Evolutionary conservation across 2,888 invertebrate genomes (phyloP), one percentile per base, ranked within the genome.

Genomic region (Drosophila picticornis): DNA sequence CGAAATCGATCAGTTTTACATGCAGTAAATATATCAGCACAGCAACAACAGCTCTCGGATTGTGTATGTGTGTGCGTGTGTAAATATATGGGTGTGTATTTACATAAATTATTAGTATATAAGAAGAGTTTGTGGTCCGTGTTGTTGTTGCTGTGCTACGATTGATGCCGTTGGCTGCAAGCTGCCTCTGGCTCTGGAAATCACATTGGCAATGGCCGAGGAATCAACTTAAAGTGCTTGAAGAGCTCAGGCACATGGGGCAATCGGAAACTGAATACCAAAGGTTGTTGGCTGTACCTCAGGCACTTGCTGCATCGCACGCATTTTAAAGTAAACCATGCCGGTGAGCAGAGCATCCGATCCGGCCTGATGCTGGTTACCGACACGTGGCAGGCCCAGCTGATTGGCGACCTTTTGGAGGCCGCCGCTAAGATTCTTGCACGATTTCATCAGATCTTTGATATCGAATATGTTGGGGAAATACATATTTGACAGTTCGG

Each of bases 241-340:
- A 59, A 51, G 65, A 72, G 64, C 69, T 74, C 79, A 79, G 83
- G 75, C 70, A 86, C 66, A 73, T 83, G 79, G 34, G 68, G 48
- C 91, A 84, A 91, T 83, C 72, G 82, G 79, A 91, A 90, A 83
- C 84, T 85, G 88, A 80, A 91, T 91, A 90, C 91, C 91, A 87
- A 89, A 84, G 89, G 80, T 86, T 83, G 81, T 61, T 87, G 90
- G 36, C 27, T 36, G 38, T 56, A 56, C 56, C 56, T 56, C 38
- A 7, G 38, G n/a, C 27, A 29, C 13, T 29, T 56, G 13, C 27
- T 38, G 29, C 56, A 98, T 98, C 96, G 99, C 99, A 94, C 98
- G 96, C 96, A 99, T 99, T 95, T 99, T 99, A 94, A 99, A 99
- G 94, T 99, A 99, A 2, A 99, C 98, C 96, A 98, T 98, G 88